These are phyloP conservation scores for Drosophila rubida DNA, from an alignment of 2,888 invertebrate species.

Conservation along the genomic window DNA sequence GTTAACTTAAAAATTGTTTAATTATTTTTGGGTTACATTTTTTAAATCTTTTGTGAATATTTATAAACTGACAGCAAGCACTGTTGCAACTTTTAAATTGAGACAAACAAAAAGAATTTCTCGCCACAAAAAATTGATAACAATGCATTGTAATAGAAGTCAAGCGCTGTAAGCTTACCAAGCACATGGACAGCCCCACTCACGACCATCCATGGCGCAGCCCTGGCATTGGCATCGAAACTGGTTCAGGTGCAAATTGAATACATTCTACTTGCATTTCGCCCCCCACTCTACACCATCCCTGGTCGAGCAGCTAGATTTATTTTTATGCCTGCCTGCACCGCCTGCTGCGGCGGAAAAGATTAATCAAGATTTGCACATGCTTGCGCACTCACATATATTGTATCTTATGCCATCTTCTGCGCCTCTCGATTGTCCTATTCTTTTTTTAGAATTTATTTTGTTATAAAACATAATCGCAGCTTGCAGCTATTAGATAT, in stretches of 20 bases:
- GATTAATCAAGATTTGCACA: conserved; percentile 80
- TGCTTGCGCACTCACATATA: conserved; percentile 59
- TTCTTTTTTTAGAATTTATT: conserved; percentile 58
- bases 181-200: conserved; percentile 55
- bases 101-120: no score
- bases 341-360: conserved; percentile 71
- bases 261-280: conserved; percentile 55
- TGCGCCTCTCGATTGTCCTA: conserved; percentile 4
- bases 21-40: no score
- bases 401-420: conserved; percentile 40
- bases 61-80: no score
- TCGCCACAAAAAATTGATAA: no score
- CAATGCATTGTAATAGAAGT: conserved; percentile 74
- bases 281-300: neutral
- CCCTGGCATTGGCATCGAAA: conserved; percentile 62
- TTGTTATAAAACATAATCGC: conserved; percentile 68
- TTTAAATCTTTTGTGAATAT: no score
- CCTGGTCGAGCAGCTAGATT: conserved; percentile 42
- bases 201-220: conserved; percentile 49
- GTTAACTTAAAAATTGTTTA: no score
- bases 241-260: conserved; percentile 80
- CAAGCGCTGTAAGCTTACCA: conserved; percentile 63
- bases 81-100: no score
- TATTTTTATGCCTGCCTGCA: conserved; percentile 69
- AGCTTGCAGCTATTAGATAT: conserved; percentile 66